Conservation (phyloP, 2,113 vertebrate species). For the Catharus fuscescens region DNA sequence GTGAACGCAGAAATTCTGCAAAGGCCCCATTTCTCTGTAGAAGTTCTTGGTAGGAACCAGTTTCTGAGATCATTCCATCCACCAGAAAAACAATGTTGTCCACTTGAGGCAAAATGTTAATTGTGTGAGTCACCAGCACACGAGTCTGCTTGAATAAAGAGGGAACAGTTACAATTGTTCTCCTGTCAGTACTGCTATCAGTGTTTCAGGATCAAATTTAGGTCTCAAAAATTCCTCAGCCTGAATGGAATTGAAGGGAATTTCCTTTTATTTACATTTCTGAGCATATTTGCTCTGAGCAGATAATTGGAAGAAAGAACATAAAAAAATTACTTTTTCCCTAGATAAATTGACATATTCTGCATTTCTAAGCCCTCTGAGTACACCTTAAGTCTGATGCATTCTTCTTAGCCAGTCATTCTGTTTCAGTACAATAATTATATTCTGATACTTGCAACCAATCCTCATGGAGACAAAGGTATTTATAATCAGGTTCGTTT, state of each 20-base stretch:
- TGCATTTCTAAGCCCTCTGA: not conserved
- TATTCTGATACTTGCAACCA: not conserved
- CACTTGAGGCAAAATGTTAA: conserved; percentile 86
- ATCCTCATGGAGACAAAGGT: not conserved
- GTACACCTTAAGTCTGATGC: not conserved
- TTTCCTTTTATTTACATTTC: not conserved
- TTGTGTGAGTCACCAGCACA: conserved; percentile 89
- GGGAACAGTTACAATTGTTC: not conserved
- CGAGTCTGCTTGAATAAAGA: conserved; percentile 81
- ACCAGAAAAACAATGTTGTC: conserved; percentile 87
- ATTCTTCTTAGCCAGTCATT: not conserved
- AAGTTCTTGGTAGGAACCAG: conserved; percentile 90
- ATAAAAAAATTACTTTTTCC: not conserved
- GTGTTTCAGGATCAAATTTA: not conserved
- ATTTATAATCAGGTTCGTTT: not conserved
- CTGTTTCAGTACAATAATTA: not conserved
- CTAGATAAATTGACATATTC: not conserved
- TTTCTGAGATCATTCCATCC: conserved; percentile 87
- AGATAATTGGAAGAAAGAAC: not conserved
- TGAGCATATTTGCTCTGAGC: not conserved
- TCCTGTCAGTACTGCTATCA: not conserved
- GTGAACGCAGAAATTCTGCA: conserved; percentile 81
- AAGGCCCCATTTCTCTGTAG: conserved; percentile 85
- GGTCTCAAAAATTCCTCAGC: not conserved
- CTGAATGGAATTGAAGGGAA: not conserved